Evolutionary conservation across 2,797 vertebrate species (phyloP).

Genomic region (Ciconia nigra): DNA sequence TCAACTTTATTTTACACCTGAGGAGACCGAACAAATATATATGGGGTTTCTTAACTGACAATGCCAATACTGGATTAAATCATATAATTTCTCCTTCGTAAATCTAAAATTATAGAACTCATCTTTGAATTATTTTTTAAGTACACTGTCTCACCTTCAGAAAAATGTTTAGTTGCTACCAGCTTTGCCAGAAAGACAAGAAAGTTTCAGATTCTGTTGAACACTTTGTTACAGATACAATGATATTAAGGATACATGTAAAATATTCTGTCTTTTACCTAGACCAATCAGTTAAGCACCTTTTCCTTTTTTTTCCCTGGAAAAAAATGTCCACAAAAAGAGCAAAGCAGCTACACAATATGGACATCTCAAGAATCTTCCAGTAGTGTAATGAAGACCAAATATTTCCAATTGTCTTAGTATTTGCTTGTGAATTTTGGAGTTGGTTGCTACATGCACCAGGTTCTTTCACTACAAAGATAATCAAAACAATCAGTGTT

Average conservation of each 20-base stretch:
- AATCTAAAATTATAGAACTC: background rate
- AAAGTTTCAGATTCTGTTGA: background rate
- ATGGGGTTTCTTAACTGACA: background rate
- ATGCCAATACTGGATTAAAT: background rate
- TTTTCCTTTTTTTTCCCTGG: rapidly evolving
- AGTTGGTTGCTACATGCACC: background rate
- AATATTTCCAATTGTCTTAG: background rate
- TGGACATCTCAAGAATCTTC: background rate
- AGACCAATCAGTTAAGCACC: background rate
- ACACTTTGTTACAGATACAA: background rate
- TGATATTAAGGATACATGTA: rapidly evolving
- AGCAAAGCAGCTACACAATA: background rate
- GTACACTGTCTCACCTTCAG: background rate
- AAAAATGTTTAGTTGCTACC: background rate
- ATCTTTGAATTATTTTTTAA: background rate
- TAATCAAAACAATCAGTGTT: background rate
- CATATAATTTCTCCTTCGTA: background rate
- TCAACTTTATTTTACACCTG: background rate
- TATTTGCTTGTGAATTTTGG: background rate
- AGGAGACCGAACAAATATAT: background rate
- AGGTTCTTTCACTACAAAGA: background rate
- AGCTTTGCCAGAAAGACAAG: background rate
- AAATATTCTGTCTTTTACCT: background rate
- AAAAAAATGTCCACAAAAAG: background rate
- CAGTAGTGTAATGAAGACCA: background rate